Percentiles rank a stretch among this genome's conserved stretches.
Evolutionary conservation across 2,888 invertebrate species (phyloP).

Genomic region (Drosophila siamana): DNA sequence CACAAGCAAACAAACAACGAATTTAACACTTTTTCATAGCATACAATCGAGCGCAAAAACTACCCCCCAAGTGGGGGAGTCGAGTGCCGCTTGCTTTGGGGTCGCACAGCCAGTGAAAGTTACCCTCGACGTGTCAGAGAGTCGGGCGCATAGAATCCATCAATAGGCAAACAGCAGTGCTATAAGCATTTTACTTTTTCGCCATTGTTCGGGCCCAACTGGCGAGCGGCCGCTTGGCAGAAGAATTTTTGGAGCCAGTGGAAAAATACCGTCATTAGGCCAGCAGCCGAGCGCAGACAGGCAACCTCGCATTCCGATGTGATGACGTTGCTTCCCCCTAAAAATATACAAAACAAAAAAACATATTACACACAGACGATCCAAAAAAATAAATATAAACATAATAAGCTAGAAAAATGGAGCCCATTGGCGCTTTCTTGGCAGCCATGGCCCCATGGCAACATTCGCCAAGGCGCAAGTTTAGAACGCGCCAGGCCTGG

Average conservation of each 20-base stretch:
- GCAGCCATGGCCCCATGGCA: constrained; percentile 66
- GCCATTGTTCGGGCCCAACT: neutral
- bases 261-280: constrained; percentile 83
- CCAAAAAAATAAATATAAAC: neutral
- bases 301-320: constrained; percentile 58
- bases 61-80: constrained; percentile 9
- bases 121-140: constrained; percentile 73
- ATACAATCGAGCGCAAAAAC: constrained; percentile 54
- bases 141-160: constrained; percentile 75
- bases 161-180: constrained; percentile 66
- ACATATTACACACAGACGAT: constrained; percentile 6
- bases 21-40: constrained; percentile 49
- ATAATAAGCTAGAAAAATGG: neutral
- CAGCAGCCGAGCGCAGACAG: constrained; percentile 70
- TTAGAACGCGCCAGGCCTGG: constrained; percentile 62
- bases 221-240: constrained; percentile 11
- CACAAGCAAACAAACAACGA: no score
- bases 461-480: constrained; percentile 73
- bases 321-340: constrained; percentile 61
- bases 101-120: constrained; percentile 74
- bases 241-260: constrained; percentile 74
- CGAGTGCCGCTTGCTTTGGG: constrained; percentile 6
- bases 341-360: constrained; percentile 15
- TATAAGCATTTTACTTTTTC: no score
- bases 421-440: constrained; percentile 43